Evolutionary conservation across 2,888 invertebrate genomes (phyloP), one percentile per base, ranked within the genome.

Genomic region (Epinotia brunnichana): DNA sequence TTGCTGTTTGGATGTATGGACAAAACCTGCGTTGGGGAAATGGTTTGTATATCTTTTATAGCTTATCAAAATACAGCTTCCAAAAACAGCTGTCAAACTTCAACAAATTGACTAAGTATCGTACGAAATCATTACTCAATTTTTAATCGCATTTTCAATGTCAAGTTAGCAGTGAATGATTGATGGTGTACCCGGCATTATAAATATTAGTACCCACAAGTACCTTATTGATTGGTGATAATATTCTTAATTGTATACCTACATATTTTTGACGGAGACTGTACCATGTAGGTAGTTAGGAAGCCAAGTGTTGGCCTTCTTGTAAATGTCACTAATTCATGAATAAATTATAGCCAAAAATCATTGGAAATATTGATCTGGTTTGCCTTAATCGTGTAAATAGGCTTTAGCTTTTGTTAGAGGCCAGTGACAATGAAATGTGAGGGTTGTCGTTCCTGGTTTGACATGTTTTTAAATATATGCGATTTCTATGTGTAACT

Each of bases 281-380:
- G 21, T 53, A 64, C 9, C 24, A 24, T 35, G 60, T 56, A 21
- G 70, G 48, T 35, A 63, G 54, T 51, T 60, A 66, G 66, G 71
- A 67, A 71, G 71, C 29, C 7, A 54, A 60, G 53, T 60, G 59
- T 53, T 19, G 51, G 29, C 71, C 71, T 71, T 66, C 71, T 10
- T 1, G 15, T n/a, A 44, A 71, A 71, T 71, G 60, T 54, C 60
- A 60, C 66, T 24, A 53, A 71, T 71, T 54, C 66, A 66, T 61
- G 66, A 71, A 66, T 60, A 66, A 2, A 70, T 66, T 71, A 66
- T 53, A 57, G 44, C 21, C n/a, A 64, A 60, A 66, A 24, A 59
- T 66, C 70, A 71, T 66, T 71, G 51, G 24, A 70, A 15, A 53
- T 15, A 2, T 15, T 66, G 41, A 41, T 66, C 66, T 56, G 54